A percentile compares a stretch with the other conserved stretches of the same genome.
Evolutionary conservation across 2,888 invertebrate species (phyloP).

Genomic region (Perdita meconis): DNA sequence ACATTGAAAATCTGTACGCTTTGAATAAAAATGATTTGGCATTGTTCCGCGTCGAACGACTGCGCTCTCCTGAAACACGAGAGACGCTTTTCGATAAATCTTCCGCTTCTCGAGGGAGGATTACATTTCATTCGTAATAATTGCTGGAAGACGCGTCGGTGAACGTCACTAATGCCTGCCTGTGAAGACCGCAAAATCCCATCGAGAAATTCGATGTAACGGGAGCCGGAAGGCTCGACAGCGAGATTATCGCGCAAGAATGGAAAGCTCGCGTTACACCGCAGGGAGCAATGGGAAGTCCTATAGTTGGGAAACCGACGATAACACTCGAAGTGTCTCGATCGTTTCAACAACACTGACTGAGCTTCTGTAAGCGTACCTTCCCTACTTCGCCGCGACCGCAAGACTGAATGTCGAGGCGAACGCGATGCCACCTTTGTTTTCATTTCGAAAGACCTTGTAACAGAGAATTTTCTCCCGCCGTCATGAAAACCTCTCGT

Average conservation of each 20-base stretch:
- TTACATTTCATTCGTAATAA: constrained; percentile 38
- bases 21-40: too few relatives aligned
- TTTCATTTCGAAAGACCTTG: not conserved
- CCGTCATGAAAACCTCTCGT: too few relatives aligned
- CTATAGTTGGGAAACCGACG: constrained; percentile 27
- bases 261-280: constrained; percentile 46
- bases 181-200: constrained; percentile 25
- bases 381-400: constrained; percentile 13
- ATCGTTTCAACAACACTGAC: constrained; percentile 36
- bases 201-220: constrained; percentile 45
- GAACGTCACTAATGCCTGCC: constrained; percentile 1
- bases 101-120: not conserved
- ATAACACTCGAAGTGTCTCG: constrained; percentile 38
- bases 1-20: too few relatives aligned
- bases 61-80: not conserved
- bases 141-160: constrained; percentile 4
- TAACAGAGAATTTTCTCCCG: too few relatives aligned
- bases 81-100: not conserved
- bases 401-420: not conserved
- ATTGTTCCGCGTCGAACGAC: not conserved
- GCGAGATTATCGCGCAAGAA: constrained; percentile 52
- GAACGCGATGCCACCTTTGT: not conserved
- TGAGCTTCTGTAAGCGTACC: constrained; percentile 7
- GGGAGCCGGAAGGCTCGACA: constrained; percentile 32
- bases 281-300: constrained; percentile 40